These are phyloP conservation scores for Anniella stebbinsi DNA, from an alignment of 2,797 vertebrate species.

Conservation along the genomic window DNA sequence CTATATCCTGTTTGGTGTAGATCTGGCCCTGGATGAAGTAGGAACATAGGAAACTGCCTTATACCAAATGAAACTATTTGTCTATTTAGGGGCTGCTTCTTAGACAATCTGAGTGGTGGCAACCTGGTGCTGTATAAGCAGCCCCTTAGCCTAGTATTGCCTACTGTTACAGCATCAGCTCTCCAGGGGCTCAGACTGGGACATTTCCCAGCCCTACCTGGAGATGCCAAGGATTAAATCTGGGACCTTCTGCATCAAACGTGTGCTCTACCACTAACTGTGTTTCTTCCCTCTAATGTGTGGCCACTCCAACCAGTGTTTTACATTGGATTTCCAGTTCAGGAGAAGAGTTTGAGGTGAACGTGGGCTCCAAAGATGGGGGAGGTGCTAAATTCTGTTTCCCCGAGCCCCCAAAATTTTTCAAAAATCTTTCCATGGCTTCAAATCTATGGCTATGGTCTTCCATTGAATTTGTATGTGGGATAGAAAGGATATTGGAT, in stretches of 20 bases:
- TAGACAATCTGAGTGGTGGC: too few relatives aligned
- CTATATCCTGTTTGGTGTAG: too few relatives aligned
- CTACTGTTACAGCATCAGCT: background rate
- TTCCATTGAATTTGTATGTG: background rate
- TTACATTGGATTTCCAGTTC: background rate
- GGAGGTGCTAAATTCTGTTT: too few relatives aligned
- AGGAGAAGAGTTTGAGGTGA: too few relatives aligned
- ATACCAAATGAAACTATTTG: background rate
- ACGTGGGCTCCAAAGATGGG: too few relatives aligned
- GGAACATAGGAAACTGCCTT: background rate
- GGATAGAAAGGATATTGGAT: background rate
- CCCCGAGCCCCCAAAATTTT: too few relatives aligned
- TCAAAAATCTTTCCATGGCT: background rate
- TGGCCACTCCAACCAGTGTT: background rate
- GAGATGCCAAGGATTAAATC: background rate
- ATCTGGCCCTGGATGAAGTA: too few relatives aligned
- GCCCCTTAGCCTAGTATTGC: background rate
- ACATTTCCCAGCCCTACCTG: too few relatives aligned
- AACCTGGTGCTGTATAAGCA: too few relatives aligned
- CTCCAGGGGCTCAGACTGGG: background rate
- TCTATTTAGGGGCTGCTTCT: background rate
- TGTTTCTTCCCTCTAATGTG: background rate
- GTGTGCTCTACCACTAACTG: background rate
- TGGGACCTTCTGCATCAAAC: background rate
- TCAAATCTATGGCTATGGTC: background rate